Percentiles rank a stretch among this genome's conserved stretches.
Evolutionary conservation across 2,797 vertebrate genomes (phyloP).

Genomic region (Tinamus major): DNA sequence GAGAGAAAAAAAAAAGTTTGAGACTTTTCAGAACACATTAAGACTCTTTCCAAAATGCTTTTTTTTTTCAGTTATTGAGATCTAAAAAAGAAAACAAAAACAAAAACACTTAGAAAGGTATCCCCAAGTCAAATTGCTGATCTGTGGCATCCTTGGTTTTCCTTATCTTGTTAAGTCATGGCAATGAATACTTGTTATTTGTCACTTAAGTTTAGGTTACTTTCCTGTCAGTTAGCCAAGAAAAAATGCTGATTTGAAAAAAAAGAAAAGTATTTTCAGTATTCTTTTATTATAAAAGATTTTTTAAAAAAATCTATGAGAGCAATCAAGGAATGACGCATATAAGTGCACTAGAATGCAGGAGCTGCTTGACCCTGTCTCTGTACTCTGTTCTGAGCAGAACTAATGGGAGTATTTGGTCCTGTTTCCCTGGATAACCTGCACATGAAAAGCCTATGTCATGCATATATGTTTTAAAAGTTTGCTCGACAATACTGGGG

Average conservation of each 20-base stretch:
- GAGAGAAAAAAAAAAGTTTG: neutral
- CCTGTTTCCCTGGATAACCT: rapidly evolving
- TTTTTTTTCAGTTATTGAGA: neutral
- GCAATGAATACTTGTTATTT: neutral
- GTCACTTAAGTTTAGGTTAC: neutral
- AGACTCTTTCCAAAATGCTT: neutral
- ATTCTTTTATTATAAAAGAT: neutral
- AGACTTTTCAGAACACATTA: neutral
- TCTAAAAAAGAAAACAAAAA: neutral
- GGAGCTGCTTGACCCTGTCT: neutral
- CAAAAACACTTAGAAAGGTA: neutral
- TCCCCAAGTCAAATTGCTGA: neutral
- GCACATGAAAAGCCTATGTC: neutral
- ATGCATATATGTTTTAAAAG: neutral
- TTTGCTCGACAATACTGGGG: neutral
- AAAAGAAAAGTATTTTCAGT: neutral
- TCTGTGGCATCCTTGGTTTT: neutral
- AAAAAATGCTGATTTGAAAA: neutral
- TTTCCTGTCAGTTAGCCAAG: neutral
- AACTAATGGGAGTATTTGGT: neutral
- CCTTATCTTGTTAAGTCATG: neutral
- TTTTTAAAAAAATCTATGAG: neutral
- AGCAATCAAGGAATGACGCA: neutral
- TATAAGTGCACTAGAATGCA: neutral
- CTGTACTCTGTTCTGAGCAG: neutral